phyloP scores from a whole-genome alignment of 2,113 vertebrate genomes.

The Plecturocebus donacophilus region DNA sequence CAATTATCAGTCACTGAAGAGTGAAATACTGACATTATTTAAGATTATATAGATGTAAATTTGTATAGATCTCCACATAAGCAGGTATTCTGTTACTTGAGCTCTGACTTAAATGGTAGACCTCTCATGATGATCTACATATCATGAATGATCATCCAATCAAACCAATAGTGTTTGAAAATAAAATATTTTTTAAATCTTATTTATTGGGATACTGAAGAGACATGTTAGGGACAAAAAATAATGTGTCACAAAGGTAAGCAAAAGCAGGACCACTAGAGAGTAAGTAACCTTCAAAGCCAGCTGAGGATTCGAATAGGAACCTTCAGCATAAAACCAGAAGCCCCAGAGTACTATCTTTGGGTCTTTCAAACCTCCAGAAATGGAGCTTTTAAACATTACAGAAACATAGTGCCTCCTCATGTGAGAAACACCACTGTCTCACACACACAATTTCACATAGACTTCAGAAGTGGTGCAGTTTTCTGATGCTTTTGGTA shows the following conservation, averaged over 20 bases:
- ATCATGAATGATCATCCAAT: not conserved
- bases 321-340: not conserved
- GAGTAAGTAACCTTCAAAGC: not conserved
- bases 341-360: too few species aligned
- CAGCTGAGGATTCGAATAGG: not conserved
- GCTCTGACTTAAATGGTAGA: not conserved
- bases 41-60: not conserved
- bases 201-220: not conserved
- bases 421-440: not conserved
- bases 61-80: not conserved
- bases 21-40: not conserved
- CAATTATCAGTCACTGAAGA: not conserved
- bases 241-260: not conserved
- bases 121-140: not conserved
- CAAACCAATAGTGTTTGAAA: slow-evolving; percentile 16
- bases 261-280: not conserved
- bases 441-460: not conserved
- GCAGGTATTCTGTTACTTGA: not conserved
- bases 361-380: not conserved
- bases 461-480: not conserved
- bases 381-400: not conserved
- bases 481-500: not conserved
- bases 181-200: slow-evolving; percentile 39
- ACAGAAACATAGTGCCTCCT: accelerated
- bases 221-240: not conserved